Evolutionary conservation across 35 echinoderm and acorn worm species (phyloP), one percentile per base, ranked within the genome.

Genomic region (Eucidaris tribuloides): DNA sequence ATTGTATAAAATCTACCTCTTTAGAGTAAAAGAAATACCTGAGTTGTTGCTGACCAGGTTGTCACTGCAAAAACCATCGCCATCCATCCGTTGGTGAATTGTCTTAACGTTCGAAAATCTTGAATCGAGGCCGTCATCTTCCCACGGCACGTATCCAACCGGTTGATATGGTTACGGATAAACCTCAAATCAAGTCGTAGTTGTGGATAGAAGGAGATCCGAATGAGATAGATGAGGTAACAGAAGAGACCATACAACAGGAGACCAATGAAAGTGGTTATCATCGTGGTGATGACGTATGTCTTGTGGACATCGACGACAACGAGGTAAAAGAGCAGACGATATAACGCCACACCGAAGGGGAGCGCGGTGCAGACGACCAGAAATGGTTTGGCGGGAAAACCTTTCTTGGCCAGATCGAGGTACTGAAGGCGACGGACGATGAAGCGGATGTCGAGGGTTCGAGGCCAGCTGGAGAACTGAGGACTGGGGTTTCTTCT

Each of bases 391-490:
- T 86, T 86, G 31, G 29, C 18, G 22, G 68, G 66, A 31, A 86
- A 25, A 70, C 90, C 90, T 61, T 43, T 40, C 11, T 83, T 56
- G 4, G 31, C 46, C 20, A 91, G 50, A 36, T 81, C 84, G 62
- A 92, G 78, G 42, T 87, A 87, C 42, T 92, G 90, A 27, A 92
- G 62, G 30, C 84, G 46, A 14, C 86, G 87, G 18, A 92, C 90
- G 4, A 92, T 71, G 79, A 76, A 92, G 28, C 90, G 24, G 13
- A 41, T 65, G 37, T 82, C 71, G 17, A 92, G 77, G 17, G 37
- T 37, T 2, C 46, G 79, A 3, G 64, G 86, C 84, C 90, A 92
- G 4, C 62, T 52, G n/a, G 80, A 40, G 17, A 56, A 58, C 7
- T 77, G 50, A 2, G n/a, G 72, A 61, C 40, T 23, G 27, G 43